Evolutionary conservation across 2,113 vertebrate genomes (phyloP), one percentile per base, ranked within the genome.

Genomic region (Chaetorhynchus papuensis): DNA sequence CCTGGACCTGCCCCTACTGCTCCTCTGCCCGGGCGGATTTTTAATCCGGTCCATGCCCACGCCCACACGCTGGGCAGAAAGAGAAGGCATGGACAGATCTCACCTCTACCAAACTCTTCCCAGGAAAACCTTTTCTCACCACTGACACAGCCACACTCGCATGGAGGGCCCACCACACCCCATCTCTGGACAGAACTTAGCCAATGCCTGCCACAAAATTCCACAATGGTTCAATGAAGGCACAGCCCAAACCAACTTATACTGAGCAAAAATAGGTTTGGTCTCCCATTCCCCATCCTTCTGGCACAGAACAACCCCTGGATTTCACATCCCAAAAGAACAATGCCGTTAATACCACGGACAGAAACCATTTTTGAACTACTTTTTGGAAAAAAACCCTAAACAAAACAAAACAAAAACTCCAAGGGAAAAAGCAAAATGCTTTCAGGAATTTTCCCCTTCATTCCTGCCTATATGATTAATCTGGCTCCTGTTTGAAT

Each of bases 401-500:
- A 56, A 74, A 9, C 17, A 28, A 68, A 68, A 27, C 44, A 50
- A 42, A 77, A 14, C 5, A 45, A 64, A 59, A 61, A 44, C 24
- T 83, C 42, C 27, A 53, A 94, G 30, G 44, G n/a, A 61, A 88
- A 91, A 85, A 2, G 20, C 88, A 87, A 64, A 87, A 77, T 82
- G 68, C 88, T 94, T 93, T 89, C 50, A 79, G 87, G 94, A 95
- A 71, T 95, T 96, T 96, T 90, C 27, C 57, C 63, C 83, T 96
- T 94, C 94, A 78, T 70, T 87, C 83, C 88, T 94, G 95, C 97
- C 96, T 95, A 78, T 91, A 94, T 94, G 94, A 97, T 97, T 97
- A 96, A 97, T 97, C 90, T 96, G 93, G 82, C 80, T 97, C 56
- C 96, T 96, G 76, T 98, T 96, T 97, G 96, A 98, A 96, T 98